Conservation (phyloP, 2,113 vertebrate species). For the Aegotheles bennettii region DNA sequence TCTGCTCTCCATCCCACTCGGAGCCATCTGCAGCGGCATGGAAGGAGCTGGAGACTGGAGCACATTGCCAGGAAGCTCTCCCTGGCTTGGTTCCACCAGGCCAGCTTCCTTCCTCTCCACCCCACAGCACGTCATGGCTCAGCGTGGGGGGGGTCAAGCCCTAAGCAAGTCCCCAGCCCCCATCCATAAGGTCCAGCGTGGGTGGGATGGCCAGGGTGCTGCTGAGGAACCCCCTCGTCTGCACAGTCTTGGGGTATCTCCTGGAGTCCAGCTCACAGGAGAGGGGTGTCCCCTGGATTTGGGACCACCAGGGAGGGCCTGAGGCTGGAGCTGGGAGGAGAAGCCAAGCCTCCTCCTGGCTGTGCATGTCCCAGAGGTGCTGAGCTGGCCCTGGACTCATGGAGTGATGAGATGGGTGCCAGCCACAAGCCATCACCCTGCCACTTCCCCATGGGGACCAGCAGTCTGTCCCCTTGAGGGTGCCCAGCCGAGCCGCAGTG, state of each 20-base stretch:
- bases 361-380: too few relatives aligned
- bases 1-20: accelerated
- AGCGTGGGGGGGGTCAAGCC: accelerated
- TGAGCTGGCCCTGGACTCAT: accelerated
- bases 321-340: not conserved
- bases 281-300: not conserved
- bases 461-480: not conserved
- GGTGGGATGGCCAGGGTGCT: not conserved
- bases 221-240: not conserved
- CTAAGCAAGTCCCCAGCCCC: not conserved
- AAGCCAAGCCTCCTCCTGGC: not conserved
- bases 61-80: slow-evolving; percentile 1
- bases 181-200: accelerated
- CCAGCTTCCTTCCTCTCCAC: slow-evolving; percentile 27
- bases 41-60: not conserved
- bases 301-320: not conserved
- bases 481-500: not conserved
- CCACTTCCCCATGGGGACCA: not conserved
- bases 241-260: not conserved
- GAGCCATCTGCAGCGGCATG: not conserved
- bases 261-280: not conserved
- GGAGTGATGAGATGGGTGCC: not conserved
- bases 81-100: not conserved
- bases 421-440: accelerated
- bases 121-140: not conserved